Percentiles rank a stretch among this genome's conserved stretches.
These are phyloP conservation scores for Tachina fera DNA, from an alignment of 2,888 invertebrate genomes.

Conservation along the genomic window DNA sequence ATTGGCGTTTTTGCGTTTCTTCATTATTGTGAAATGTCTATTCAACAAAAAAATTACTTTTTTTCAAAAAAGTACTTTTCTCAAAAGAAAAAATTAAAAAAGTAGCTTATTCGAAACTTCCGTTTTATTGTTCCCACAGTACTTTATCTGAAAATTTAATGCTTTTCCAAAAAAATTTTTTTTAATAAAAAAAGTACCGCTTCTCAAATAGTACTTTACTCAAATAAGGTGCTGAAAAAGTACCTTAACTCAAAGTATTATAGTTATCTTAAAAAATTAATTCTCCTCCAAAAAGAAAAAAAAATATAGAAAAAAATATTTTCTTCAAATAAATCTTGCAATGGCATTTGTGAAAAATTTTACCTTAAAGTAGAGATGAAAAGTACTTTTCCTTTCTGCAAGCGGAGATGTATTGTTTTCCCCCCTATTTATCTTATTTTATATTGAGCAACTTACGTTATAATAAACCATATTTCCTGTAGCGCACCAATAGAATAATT, in stretches of 20 bases:
- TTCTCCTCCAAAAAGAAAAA: no score
- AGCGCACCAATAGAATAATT: constrained; percentile 79
- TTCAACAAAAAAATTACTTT: no score
- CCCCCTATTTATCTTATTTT: background rate
- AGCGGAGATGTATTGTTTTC: no score
- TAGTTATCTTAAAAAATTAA: background rate
- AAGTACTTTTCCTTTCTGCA: no score
- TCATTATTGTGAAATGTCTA: no score
- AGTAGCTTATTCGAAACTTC: no score
- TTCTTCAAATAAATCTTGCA: no score
- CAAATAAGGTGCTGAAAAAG: background rate
- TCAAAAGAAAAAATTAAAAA: no score
- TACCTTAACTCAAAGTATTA: background rate
- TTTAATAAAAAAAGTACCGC: background rate
- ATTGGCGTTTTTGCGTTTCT: no score
- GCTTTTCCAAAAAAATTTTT: background rate
- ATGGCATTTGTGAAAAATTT: no score
- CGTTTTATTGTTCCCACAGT: background rate
- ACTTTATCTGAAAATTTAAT: background rate
- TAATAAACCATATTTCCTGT: constrained; percentile 76
- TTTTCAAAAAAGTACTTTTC: no score
- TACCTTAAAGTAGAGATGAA: no score
- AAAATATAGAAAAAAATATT: background rate
- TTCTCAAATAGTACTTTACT: background rate
- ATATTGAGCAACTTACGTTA: constrained; percentile 73